Conservation (phyloP, 2,113 vertebrate genomes). For the Hepsetus odoe region DNA sequence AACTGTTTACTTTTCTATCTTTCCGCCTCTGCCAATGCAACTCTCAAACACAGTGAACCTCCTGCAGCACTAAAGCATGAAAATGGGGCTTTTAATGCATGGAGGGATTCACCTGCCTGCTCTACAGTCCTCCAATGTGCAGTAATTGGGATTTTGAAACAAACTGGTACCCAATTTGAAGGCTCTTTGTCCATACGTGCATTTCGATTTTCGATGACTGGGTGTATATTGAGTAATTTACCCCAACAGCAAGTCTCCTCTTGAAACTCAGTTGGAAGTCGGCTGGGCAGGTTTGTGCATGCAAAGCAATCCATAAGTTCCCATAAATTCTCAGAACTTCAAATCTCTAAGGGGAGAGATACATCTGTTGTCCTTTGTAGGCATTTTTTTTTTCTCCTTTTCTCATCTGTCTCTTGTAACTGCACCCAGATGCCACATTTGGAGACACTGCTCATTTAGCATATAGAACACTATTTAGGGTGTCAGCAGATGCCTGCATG, state of each 20-base stretch:
- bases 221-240: background rate
- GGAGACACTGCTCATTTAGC: background rate
- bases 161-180: background rate
- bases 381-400: background rate
- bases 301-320: slow-evolving; percentile 24
- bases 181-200: background rate
- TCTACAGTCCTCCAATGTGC: background rate
- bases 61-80: slow-evolving; percentile 1
- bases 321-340: background rate
- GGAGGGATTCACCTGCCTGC: background rate
- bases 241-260: background rate
- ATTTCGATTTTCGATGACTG: background rate
- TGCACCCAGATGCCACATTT: background rate
- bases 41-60: background rate
- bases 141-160: background rate
- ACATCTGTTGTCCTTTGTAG: background rate
- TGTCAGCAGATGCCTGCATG: slow-evolving; percentile 27
- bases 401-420: background rate
- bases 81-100: slow-evolving; percentile 5
- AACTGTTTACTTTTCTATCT: background rate
- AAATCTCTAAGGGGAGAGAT: background rate
- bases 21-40: background rate
- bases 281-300: slow-evolving; percentile 12
- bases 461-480: slow-evolving; percentile 1
- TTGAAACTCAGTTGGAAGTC: background rate